Evolutionary conservation across 1,140 invertebrate species (phyloP).

Genomic region (Ips typographus): DNA sequence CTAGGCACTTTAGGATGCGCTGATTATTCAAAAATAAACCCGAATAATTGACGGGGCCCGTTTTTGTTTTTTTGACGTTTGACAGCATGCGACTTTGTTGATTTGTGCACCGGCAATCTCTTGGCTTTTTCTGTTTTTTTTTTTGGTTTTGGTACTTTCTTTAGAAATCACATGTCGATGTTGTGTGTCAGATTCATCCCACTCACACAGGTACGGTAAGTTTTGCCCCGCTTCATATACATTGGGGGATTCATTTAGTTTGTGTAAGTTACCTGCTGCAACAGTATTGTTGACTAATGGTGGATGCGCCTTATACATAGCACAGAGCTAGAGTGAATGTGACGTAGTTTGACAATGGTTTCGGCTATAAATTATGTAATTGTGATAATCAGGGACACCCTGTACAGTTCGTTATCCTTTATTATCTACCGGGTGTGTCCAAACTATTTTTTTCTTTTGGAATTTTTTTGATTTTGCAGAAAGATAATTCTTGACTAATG

Average conservation of each 20-base stretch:
- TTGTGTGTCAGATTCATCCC: conserved; percentile 29
- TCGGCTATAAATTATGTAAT: too few species aligned
- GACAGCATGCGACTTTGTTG: conserved; percentile 19
- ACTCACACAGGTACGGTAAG: conserved; percentile 36
- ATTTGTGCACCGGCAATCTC: conserved; percentile 44
- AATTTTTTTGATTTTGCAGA: too few species aligned
- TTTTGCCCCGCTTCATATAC: conserved; percentile 8
- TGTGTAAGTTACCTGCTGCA: too few species aligned
- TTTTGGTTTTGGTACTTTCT: conserved; percentile 21
- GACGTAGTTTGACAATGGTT: too few species aligned
- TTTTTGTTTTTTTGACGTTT: conserved; percentile 44
- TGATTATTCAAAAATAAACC: conserved; percentile 10
- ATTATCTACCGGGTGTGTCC: too few species aligned
- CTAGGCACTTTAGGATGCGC: conserved; percentile 14
- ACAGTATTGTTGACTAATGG: too few species aligned
- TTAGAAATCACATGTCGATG: conserved; percentile 30
- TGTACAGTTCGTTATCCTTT: too few species aligned
- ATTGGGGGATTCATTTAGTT: not conserved
- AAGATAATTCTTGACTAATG: too few species aligned
- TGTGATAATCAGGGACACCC: too few species aligned
- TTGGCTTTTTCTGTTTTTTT: conserved; percentile 42
- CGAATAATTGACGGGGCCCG: conserved; percentile 43
- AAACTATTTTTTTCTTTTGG: too few species aligned
- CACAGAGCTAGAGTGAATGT: too few species aligned
- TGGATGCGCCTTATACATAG: too few species aligned